Percentiles rank a stretch among this genome's conserved stretches.
phyloP scores from a whole-genome alignment of 2,888 invertebrate species.

The Amiota mariae region DNA sequence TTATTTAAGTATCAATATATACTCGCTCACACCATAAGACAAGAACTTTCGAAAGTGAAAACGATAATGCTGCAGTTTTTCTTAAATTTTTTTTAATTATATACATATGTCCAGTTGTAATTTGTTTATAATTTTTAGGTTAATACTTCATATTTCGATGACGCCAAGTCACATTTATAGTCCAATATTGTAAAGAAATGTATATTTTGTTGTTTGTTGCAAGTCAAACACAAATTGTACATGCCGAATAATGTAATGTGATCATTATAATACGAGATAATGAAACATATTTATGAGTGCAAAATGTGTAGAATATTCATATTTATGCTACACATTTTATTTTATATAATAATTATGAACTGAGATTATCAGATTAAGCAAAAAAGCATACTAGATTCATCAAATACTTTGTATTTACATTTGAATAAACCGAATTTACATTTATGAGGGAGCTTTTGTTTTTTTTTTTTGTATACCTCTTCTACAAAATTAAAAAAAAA shows the following conservation, averaged over 20 bases:
- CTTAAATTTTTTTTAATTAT: slow-evolving; percentile 40
- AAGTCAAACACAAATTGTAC: slow-evolving; percentile 25
- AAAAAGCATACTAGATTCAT: slow-evolving; percentile 42
- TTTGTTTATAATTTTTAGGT: slow-evolving; percentile 38
- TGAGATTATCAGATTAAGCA: not conserved
- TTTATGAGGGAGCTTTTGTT: slow-evolving; percentile 38
- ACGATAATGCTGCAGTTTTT: slow-evolving; percentile 62
- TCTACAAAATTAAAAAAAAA: not conserved
- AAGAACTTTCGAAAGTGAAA: slow-evolving; percentile 42
- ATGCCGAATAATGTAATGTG: slow-evolving; percentile 61
- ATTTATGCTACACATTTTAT: not conserved
- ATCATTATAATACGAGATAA: slow-evolving; percentile 63
- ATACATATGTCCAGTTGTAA: slow-evolving; percentile 43
- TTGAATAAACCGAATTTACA: slow-evolving; percentile 62
- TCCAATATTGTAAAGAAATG: slow-evolving; percentile 52
- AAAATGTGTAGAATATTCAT: slow-evolving; percentile 37
- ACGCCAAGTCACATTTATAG: slow-evolving; percentile 38
- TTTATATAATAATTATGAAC: not conserved
- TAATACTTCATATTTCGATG: slow-evolving; percentile 16
- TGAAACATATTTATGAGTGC: slow-evolving; percentile 42
- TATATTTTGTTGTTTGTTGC: slow-evolving; percentile 58
- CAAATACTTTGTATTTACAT: slow-evolving; percentile 55
- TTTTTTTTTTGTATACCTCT: not conserved
- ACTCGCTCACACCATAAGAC: slow-evolving; percentile 12
- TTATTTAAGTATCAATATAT: slow-evolving; percentile 46